phyloP scores from a whole-genome alignment of 2,113 vertebrate species.

The Osmerus mordax region DNA sequence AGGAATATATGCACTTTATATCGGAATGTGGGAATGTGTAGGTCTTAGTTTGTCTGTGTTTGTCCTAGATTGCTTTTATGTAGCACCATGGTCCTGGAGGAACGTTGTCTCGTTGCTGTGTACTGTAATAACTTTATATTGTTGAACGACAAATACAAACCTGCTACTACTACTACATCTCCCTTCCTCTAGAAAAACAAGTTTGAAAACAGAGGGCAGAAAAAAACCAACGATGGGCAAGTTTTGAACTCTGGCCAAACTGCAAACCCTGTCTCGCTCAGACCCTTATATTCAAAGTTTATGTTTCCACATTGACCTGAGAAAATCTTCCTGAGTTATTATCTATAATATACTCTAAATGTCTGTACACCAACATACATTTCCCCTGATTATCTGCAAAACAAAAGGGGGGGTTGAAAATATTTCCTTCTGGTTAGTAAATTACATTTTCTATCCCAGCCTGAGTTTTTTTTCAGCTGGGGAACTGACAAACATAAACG shows the following conservation, averaged over 20 bases:
- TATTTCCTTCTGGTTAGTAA: constrained; percentile 1
- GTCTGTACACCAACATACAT: not conserved
- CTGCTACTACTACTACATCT: too few relatives aligned
- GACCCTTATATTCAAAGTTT: not conserved
- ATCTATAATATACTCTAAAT: not conserved
- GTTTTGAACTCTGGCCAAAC: not conserved
- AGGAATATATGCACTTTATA: too few relatives aligned
- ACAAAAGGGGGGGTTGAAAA: not conserved
- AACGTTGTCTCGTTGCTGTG: too few relatives aligned
- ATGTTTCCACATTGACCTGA: not conserved
- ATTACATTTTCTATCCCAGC: constrained; percentile 2
- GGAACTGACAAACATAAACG: constrained; percentile 9
- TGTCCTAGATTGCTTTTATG: too few relatives aligned
- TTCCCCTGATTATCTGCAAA: not conserved
- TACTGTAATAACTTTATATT: too few relatives aligned
- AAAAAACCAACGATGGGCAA: not conserved
- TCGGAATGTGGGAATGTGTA: too few relatives aligned
- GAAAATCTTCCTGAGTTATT: not conserved
- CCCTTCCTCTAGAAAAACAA: too few relatives aligned
- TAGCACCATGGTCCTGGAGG: too few relatives aligned
- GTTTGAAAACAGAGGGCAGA: too few relatives aligned
- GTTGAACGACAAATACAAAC: too few relatives aligned
- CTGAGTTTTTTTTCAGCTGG: not conserved
- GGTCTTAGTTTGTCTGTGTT: too few relatives aligned
- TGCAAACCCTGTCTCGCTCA: not conserved